Base-by-base conservation (phyloP, 2,797 vertebrate species). In the Otolemur crassicaudatus region DNA sequence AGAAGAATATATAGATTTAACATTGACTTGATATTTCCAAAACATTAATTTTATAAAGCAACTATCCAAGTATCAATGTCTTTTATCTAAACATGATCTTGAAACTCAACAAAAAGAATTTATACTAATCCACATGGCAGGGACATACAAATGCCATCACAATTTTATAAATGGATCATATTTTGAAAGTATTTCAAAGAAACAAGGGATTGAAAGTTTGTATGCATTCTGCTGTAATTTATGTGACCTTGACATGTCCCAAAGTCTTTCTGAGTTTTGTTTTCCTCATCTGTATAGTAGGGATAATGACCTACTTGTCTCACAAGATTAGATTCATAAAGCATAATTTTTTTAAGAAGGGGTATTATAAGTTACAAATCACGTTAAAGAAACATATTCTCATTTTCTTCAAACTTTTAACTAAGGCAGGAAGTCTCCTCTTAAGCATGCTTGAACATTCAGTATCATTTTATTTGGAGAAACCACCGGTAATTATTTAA, bases 401-500 rank as follows among this genome's bases (percentile, higher is more conserved):
- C 5, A 88, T 97, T 95, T 95, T 93, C 61, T 91, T 96, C 60
- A 56, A 92, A 69, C 40, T 95, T 97, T 40, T 83, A 46, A 69
- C 69, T 69, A 93, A 95, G 84, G 80, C 87, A 77, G 49, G 83
- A 93, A 95, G 67, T 96, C 46, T 87, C 77, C 93, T 97, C 93
- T 96, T 96, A 96, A 97, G 96, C 93, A 96, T 97, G 95, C 97
- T 96, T 85, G 87, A 91, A 96, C 91, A 95, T 94, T 82, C 91
- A 77, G 67, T 75, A 84, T 97, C 91, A 75, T 92, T 97, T 97
- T 97, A 95, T 90, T 94, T 91, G 91, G 84, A 94, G 94, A 85
- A 97, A 93, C 56, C 84, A 77, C 95, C 17, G 69, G 95, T 97
- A 98, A 98, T 98, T 98, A 98, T 96, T 95, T 95, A 91, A 95